Evolutionary conservation across 2,113 vertebrate genomes (phyloP).

Genomic region (Labeo catla): DNA sequence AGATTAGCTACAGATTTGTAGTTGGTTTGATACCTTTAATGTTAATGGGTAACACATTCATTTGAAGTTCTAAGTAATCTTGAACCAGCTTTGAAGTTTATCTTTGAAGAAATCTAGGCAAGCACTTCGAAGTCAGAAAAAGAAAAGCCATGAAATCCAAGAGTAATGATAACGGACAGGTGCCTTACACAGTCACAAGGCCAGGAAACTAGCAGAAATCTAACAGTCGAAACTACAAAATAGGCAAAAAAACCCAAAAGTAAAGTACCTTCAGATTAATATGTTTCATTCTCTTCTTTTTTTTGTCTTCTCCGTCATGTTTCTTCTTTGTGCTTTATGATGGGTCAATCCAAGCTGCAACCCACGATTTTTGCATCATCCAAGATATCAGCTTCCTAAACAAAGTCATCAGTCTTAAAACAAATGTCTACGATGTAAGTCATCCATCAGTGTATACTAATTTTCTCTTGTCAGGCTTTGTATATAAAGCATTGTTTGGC

Average conservation of each 20-base stretch:
- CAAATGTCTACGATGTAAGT: neutral
- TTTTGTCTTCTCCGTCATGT: neutral
- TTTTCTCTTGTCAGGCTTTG: constrained; percentile 2
- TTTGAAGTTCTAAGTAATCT: constrained; percentile 20
- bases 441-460: constrained; percentile 6
- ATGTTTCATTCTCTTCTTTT: neutral
- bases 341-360: neutral
- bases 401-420: neutral
- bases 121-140: constrained; percentile 27
- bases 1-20: neutral
- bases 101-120: constrained; percentile 10
- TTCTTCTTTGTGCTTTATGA: neutral
- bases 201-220: constrained; percentile 17
- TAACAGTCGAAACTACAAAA: neutral
- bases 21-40: neutral
- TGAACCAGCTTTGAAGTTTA: constrained; percentile 1
- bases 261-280: neutral
- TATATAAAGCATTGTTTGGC: neutral
- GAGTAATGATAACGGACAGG: constrained; percentile 22
- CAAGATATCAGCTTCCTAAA: neutral
- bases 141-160: constrained; percentile 3
- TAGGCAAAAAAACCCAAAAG: neutral
- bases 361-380: constrained; percentile 1
- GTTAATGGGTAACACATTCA: neutral
- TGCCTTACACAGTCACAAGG: constrained; percentile 34